These are phyloP conservation scores for Saguinus imperator DNA, from an alignment of 2,113 vertebrate genomes.

Conservation along the genomic window DNA sequence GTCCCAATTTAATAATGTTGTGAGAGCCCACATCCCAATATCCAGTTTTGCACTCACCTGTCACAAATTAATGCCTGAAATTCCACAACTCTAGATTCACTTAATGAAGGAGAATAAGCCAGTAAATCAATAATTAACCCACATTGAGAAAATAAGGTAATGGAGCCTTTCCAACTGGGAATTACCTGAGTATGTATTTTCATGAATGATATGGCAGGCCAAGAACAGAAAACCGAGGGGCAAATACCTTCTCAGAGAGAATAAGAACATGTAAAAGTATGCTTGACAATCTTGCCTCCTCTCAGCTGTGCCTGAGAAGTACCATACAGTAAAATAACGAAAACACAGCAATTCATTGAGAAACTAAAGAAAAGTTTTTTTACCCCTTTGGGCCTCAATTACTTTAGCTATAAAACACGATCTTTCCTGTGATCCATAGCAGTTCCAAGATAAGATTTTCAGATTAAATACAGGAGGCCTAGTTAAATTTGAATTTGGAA, in stretches of 20 bases:
- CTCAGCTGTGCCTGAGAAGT: background rate
- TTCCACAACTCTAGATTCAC: background rate
- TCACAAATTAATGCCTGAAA: background rate
- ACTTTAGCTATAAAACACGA: background rate
- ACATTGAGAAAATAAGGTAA: background rate
- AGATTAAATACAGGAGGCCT: background rate
- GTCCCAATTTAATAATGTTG: background rate
- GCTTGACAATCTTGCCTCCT: accelerated
- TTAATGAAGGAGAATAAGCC: background rate
- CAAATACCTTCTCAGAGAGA: background rate
- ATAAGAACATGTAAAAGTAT: accelerated
- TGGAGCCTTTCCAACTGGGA: background rate
- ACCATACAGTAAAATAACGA: background rate
- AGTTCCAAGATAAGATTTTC: background rate
- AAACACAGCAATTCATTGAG: background rate
- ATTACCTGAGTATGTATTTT: background rate
- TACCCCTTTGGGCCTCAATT: background rate
- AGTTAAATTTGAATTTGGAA: background rate
- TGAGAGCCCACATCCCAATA: background rate
- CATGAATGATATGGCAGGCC: background rate
- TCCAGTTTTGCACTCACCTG: too few species aligned
- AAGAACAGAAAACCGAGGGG: background rate
- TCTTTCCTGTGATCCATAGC: background rate
- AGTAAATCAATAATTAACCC: background rate
- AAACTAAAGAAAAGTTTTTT: background rate